Evolutionary conservation across 2,113 vertebrate species (phyloP).

Genomic region (Chunga burmeisteri): DNA sequence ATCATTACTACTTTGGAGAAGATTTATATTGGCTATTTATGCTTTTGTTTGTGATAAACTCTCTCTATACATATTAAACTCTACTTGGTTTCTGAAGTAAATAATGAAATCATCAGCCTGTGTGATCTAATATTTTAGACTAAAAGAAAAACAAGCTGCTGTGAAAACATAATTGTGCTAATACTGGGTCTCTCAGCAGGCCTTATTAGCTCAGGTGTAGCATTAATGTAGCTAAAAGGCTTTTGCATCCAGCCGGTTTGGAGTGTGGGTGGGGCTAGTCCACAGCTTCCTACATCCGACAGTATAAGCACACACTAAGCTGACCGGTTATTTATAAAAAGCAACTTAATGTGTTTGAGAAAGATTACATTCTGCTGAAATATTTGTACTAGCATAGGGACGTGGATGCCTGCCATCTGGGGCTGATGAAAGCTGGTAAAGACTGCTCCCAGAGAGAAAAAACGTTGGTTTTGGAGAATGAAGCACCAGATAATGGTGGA

Average conservation of each 20-base stretch:
- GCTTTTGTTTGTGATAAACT: not conserved
- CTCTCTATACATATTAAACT: not conserved
- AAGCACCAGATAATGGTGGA: not conserved
- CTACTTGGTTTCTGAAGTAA: slow-evolving; percentile 30
- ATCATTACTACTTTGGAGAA: slow-evolving; percentile 39
- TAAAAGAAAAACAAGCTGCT: not conserved
- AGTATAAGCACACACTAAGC: not conserved
- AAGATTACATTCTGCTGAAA: slow-evolving; percentile 29
- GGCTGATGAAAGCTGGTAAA: not conserved
- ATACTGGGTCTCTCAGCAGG: slow-evolving; percentile 5
- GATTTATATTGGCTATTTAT: slow-evolving; percentile 24
- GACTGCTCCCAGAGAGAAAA: not conserved
- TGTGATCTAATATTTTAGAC: slow-evolving; percentile 5
- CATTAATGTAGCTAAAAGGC: slow-evolving; percentile 34
- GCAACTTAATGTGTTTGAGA: slow-evolving; percentile 36
- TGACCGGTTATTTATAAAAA: not conserved
- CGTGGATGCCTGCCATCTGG: not conserved
- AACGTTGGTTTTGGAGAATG: not conserved
- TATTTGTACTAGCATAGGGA: not conserved
- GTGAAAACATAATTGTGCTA: slow-evolving; percentile 20
- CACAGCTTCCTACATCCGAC: not conserved
- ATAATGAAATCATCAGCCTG: not conserved
- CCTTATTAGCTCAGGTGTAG: not conserved
- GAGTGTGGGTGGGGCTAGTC: not conserved
- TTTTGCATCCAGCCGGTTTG: not conserved